Evolutionary conservation across 1,140 invertebrate species (phyloP), one percentile per base, ranked within the genome.

Genomic region (Ericerus pela): DNA sequence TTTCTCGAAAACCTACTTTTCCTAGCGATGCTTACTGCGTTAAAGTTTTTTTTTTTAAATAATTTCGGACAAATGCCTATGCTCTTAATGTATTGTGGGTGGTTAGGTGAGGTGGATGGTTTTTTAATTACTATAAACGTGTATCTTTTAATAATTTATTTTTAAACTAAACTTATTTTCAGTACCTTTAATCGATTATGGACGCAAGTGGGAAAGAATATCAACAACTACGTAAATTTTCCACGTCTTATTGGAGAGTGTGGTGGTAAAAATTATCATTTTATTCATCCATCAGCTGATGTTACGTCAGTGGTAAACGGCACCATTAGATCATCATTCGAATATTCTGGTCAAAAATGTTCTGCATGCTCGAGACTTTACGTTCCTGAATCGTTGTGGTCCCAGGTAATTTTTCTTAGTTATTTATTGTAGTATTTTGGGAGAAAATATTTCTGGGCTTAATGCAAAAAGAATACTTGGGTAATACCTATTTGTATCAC

Each of bases 211-310:
- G 92, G 88, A 12, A 71, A 87, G 47, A 97, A 98, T 67, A 75
- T 99, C 14, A 75, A 79, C 43, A 80, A 71, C 1, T 99, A 96
- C 66, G 76, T 71, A 47, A 92, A 89, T 65, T 99, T 95, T 69
- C 96, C 96, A 0, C 79, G 93, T 62, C 71, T 99, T 3, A 85
- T 96, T 62, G 86, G 87, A 61, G 96, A 99, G 72, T 98, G 94
- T 71, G 96, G 96, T 38, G 96, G 96, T 1, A 99, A 99, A 71
- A 99, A 99, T 73, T 99, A 88, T 70, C 96, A 99, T 67, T 96
- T 99, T 67, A 73, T 99, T 20, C 96, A 99, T 72, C 77, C 84
- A 1, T 81, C 86, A 22, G 96, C 94, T 14, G 83, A 99, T 71
- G 73, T 87, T 0, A 73, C 82, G 14, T 80, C 81, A 29, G 92